These are phyloP conservation scores for Cerastoderma edule DNA, from an alignment of 2,888 invertebrate species.

Conservation along the genomic window DNA sequence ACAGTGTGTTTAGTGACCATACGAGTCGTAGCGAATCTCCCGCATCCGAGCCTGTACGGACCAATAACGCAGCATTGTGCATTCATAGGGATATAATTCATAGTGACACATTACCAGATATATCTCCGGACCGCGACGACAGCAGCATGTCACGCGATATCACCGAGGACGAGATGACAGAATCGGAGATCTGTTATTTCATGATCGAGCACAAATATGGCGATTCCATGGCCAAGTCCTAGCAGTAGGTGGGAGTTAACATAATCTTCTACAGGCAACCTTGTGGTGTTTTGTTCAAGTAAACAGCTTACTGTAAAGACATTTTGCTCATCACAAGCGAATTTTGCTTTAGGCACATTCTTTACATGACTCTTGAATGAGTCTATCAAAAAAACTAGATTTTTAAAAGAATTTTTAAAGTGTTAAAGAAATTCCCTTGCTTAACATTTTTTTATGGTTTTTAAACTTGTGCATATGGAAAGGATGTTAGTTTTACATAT, in stretches of 20 bases:
- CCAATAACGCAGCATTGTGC: slow-evolving; percentile 64
- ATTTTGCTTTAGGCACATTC: not conserved
- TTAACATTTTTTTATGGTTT: no score
- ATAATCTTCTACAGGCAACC: no score
- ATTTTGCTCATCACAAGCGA: no score
- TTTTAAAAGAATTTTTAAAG: not conserved
- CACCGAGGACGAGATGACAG: slow-evolving; percentile 68
- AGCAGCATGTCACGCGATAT: slow-evolving; percentile 50
- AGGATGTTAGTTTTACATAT: no score
- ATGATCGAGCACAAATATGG: slow-evolving; percentile 76
- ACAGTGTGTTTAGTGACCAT: slow-evolving; percentile 78
- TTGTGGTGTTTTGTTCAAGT: no score
- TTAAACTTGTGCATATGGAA: no score
- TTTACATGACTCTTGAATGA: not conserved
- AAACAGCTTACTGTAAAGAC: no score
- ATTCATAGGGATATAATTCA: slow-evolving; percentile 75
- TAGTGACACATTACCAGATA: slow-evolving; percentile 75
- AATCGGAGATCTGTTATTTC: slow-evolving; percentile 74
- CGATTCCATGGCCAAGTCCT: slow-evolving; percentile 63
- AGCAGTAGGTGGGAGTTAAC: slow-evolving; percentile 44
- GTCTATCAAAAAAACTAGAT: not conserved
- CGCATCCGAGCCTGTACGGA: slow-evolving; percentile 76
- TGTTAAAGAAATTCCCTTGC: no score
- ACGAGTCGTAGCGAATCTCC: slow-evolving; percentile 79
- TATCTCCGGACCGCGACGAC: slow-evolving; percentile 65